Evolutionary conservation across 92 coral and sea anemone species (phyloP).

Genomic region (Paramuricea clavata): DNA sequence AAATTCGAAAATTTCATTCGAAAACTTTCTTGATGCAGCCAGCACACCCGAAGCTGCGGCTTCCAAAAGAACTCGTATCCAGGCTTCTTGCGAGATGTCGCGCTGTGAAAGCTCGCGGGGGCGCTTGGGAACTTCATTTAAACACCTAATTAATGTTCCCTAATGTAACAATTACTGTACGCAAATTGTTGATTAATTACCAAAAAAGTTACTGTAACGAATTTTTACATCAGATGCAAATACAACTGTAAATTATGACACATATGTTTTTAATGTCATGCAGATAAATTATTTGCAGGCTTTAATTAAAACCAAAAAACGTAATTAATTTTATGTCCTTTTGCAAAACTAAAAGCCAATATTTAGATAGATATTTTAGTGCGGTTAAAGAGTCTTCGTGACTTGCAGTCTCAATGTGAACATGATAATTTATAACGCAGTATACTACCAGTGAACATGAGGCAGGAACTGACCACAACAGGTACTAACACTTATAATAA

Average conservation of each 20-base stretch:
- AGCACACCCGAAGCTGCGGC: slow-evolving; percentile 3
- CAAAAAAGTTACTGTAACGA: no score
- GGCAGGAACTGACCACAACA: not conserved
- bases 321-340: no score
- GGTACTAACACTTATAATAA: not conserved
- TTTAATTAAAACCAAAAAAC: no score
- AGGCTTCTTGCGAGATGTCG: not conserved
- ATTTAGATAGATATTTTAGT: no score
- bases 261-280: no score
- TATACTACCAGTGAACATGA: not conserved
- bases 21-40: not conserved
- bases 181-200: no score
- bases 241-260: no score
- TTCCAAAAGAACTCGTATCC: slow-evolving; percentile 12
- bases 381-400: not conserved
- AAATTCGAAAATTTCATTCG: not conserved
- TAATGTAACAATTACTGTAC: not conserved
- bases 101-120: not conserved
- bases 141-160: not conserved
- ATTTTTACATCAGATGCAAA: no score
- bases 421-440: not conserved
- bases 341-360: no score
- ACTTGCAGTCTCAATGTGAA: no score
- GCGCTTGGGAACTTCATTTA: not conserved
- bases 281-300: no score